Evolutionary conservation across 2,113 vertebrate species (phyloP), one percentile per base, ranked within the genome.

Genomic region (Esox niger): DNA sequence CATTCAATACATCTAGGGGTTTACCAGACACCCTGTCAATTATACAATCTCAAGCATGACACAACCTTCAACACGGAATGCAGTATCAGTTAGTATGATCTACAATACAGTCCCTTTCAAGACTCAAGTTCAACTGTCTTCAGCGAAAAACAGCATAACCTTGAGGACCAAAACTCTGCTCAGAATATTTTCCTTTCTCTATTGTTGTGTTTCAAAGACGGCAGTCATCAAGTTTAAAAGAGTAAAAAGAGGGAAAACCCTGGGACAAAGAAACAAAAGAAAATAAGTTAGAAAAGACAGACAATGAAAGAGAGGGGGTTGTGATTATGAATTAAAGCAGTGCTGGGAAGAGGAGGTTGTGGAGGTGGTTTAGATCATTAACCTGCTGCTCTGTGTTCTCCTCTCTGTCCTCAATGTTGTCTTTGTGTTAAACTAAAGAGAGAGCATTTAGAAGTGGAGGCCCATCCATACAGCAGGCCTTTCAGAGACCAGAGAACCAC

Each of bases 331-430:
- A 90, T 92, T 87, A 93, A 93, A 92, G 91, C 89, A 85, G 86
- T 91, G 43, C 87, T 85, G 91, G 86, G 89, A 85, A 87, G 89
- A 88, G 78, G 80, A 74, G 70, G 70, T 64, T 79, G 79, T 77
- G 81, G 77, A 29, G 55, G 76, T 21, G 20, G 79, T 94, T 96
- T 95, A 94, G 93, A 95, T 94, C 92, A 92, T 93, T 95, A 95
- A 91, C 91, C 90, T 88, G 91, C 84, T 93, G 91, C 93, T 88
- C 91, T 88, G 88, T 91, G 89, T 91, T 92, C 89, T 89, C 88
- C 88, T 93, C 94, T 93, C 90, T 84, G 90, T 90, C 87, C 88
- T 82, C 91, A 95, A 93, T 59, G 88, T 85, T 87, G 75, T 88
- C 91, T 94, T 95, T 95, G 93, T 94, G 88, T 78, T 76, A 79